phyloP scores from a whole-genome alignment of 2,888 invertebrate species.

The Tetragnatha montana region DNA sequence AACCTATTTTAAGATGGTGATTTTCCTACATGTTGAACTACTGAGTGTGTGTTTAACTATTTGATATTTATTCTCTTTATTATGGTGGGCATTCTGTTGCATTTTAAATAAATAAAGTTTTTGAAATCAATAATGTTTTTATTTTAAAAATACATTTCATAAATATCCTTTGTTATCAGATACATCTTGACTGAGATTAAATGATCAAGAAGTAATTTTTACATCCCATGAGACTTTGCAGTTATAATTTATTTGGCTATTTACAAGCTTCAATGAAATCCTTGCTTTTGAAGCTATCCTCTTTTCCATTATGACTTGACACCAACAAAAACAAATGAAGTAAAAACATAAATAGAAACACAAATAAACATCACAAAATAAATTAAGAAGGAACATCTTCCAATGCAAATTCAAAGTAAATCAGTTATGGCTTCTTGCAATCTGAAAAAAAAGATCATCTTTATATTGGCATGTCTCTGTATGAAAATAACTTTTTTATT shows the following conservation, averaged over 20 bases:
- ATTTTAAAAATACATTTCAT: too few relatives aligned
- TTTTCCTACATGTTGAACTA: too few relatives aligned
- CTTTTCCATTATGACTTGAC: constrained; percentile 42
- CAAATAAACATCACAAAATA: constrained; percentile 60
- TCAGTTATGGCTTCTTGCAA: constrained; percentile 62
- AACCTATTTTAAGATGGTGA: too few relatives aligned
- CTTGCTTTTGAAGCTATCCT: constrained; percentile 40
- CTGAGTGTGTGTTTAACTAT: too few relatives aligned
- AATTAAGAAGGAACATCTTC: constrained; percentile 60
- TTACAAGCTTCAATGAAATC: constrained; percentile 47
- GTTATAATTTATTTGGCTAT: constrained; percentile 53
- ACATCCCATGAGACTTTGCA: background rate
- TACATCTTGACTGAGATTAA: too few relatives aligned
- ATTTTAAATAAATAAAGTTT: too few relatives aligned
- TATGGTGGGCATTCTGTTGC: too few relatives aligned
- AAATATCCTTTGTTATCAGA: too few relatives aligned
- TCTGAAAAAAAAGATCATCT: constrained; percentile 41
- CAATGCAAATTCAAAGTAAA: constrained; percentile 41
- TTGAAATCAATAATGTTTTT: too few relatives aligned
- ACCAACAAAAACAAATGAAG: constrained; percentile 52
- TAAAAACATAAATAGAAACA: constrained; percentile 39
- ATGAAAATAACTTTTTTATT: too few relatives aligned
- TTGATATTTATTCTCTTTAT: too few relatives aligned
- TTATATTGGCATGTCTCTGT: background rate
- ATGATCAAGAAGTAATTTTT: too few relatives aligned